A percentile compares a stretch with the other conserved stretches of the same genome.
Evolutionary conservation across 1,140 invertebrate genomes (phyloP).

Genomic region (Temnothorax longispinosus): DNA sequence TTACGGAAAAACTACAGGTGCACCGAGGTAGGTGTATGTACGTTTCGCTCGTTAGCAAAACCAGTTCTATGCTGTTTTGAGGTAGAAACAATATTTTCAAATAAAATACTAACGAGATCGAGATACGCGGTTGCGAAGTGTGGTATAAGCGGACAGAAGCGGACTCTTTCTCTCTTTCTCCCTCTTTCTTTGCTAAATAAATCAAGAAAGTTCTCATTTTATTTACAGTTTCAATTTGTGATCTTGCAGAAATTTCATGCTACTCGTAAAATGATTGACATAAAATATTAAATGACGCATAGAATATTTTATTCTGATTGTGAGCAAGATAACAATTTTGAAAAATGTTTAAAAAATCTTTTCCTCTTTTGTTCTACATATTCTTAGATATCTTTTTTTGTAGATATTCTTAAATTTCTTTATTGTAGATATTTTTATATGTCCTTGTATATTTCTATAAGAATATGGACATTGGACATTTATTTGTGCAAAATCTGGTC

Average conservation of each 20-base stretch:
- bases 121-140: not conserved
- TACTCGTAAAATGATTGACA: not conserved
- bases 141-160: not conserved
- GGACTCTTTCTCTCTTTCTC: not conserved
- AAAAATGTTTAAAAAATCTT: not conserved
- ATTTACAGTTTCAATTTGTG: not conserved
- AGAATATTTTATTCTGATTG: not conserved
- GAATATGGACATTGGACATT: not conserved
- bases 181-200: not conserved
- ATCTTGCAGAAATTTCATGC: not conserved
- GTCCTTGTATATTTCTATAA: not conserved
- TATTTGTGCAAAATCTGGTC: not conserved
- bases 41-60: constrained; percentile 35
- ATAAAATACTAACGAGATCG: constrained; percentile 24
- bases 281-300: not conserved
- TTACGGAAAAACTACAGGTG: constrained; percentile 12
- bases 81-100: constrained; percentile 40
- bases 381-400: no score
- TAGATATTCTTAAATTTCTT: not conserved
- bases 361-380: not conserved
- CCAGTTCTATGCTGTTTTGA: constrained; percentile 37
- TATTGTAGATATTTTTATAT: no score
- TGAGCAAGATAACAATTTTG: not conserved
- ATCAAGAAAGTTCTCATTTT: not conserved
- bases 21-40: constrained; percentile 3